Percentiles rank a stretch among this genome's conserved stretches.
Evolutionary conservation across 2,797 vertebrate species (phyloP).

Genomic region (Heliangelus exortis): DNA sequence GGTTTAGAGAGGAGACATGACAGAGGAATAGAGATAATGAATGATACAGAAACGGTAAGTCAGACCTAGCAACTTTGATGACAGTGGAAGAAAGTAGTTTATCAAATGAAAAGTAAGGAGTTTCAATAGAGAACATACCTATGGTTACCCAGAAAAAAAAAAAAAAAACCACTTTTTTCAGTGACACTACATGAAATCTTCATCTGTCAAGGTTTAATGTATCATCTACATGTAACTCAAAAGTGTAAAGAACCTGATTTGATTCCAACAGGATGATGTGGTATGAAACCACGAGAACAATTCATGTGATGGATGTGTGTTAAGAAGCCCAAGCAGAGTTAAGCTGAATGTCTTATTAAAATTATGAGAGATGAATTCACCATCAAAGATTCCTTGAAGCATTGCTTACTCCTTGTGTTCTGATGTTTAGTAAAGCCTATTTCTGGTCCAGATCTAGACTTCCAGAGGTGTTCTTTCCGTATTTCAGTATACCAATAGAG

Average conservation of each 20-base stretch:
- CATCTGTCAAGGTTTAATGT: background rate
- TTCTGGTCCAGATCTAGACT: background rate
- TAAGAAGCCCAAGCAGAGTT: background rate
- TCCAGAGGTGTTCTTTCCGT: background rate
- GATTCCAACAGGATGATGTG: background rate
- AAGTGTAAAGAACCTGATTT: background rate
- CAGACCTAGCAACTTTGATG: slow-evolving; percentile 18
- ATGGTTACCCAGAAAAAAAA: background rate
- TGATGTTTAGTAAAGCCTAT: background rate
- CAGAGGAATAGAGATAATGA: slow-evolving; percentile 62
- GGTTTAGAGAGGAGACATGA: slow-evolving; percentile 58
- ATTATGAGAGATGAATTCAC: background rate
- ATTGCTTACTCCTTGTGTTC: background rate
- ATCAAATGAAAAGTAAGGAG: background rate
- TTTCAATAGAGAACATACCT: background rate
- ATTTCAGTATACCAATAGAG: background rate
- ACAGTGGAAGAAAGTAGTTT: background rate
- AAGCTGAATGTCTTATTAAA: background rate
- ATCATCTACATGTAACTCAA: background rate
- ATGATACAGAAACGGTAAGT: slow-evolving; percentile 21
- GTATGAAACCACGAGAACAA: background rate
- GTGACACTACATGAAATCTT: background rate
- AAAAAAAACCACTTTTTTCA: background rate
- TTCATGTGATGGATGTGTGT: background rate
- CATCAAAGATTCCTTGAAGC: background rate